Conservation (phyloP, 1,140 invertebrate genomes). For the Cotesia chilonis region DNA sequence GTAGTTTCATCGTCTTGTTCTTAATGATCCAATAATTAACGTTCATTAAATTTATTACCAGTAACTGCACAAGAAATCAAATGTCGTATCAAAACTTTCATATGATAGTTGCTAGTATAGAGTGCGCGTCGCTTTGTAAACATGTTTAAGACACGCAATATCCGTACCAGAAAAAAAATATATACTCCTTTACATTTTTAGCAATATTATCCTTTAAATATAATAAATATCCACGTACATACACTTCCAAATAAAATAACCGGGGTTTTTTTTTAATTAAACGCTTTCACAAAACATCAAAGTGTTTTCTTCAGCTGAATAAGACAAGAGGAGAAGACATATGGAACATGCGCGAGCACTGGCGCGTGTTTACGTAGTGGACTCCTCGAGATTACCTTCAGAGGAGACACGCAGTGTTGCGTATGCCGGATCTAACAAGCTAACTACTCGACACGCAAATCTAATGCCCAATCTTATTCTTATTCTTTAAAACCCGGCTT, state of each 20-base stretch:
- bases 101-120: neutral
- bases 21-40: conserved; percentile 15
- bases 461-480: conserved; percentile 38
- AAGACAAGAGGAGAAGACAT: neutral
- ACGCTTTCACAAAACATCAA: conserved; percentile 32
- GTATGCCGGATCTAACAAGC: conserved; percentile 55
- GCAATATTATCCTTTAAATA: neutral
- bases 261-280: conserved; percentile 28
- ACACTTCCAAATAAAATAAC: neutral
- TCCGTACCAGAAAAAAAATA: neutral
- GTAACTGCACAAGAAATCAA: conserved; percentile 17
- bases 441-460: conserved; percentile 41
- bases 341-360: conserved; percentile 14
- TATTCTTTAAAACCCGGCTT: conserved; percentile 2
- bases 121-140: neutral
- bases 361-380: conserved; percentile 25
- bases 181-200: neutral
- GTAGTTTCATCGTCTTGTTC: conserved; percentile 12
- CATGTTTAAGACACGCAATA: conserved; percentile 13
- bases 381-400: conserved; percentile 30
- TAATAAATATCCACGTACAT: neutral
- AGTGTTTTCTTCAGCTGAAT: conserved; percentile 6
- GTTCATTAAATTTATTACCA: conserved; percentile 6
- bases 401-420: conserved; percentile 54
- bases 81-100: conserved; percentile 21